These are phyloP conservation scores for Craterocephalus amniculus DNA, from an alignment of 2,797 vertebrate species.

Conservation along the genomic window DNA sequence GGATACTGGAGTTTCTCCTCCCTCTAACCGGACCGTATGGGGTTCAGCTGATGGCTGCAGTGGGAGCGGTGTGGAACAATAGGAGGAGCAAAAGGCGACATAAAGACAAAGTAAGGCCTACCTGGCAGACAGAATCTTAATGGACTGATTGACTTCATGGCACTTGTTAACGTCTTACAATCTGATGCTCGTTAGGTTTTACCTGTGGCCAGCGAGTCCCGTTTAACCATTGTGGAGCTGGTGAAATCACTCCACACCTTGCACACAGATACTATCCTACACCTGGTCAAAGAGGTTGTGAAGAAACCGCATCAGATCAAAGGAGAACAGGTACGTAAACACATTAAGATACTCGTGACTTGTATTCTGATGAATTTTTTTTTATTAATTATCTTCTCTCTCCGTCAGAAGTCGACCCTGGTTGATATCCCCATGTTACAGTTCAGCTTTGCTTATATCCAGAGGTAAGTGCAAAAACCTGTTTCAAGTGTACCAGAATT, in stretches of 20 bases:
- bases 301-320: slow-evolving; percentile 94
- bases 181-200: slow-evolving; percentile 83
- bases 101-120: slow-evolving; percentile 86
- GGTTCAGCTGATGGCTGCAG: slow-evolving; percentile 89
- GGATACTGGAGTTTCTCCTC: slow-evolving; percentile 91
- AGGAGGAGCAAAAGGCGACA: slow-evolving; percentile 86
- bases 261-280: slow-evolving; percentile 86
- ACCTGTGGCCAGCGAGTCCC: slow-evolving; percentile 84
- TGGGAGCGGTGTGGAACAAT: slow-evolving; percentile 91
- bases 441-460: slow-evolving; percentile 91
- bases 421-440: slow-evolving; percentile 94
- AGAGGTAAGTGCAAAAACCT: slow-evolving; percentile 84
- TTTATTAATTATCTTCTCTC: slow-evolving; percentile 31
- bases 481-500: neutral
- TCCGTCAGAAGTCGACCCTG: slow-evolving; percentile 81
- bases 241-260: slow-evolving; percentile 88
- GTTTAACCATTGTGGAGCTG: slow-evolving; percentile 89
- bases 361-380: neutral
- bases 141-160: neutral
- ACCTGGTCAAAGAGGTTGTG: slow-evolving; percentile 94
- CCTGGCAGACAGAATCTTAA: neutral
- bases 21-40: slow-evolving; percentile 91
- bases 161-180: neutral
- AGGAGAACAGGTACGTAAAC: slow-evolving; percentile 88
- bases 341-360: neutral